These are phyloP conservation scores for Tetrao urogallus DNA, from an alignment of 2,113 vertebrate genomes.

Conservation along the genomic window DNA sequence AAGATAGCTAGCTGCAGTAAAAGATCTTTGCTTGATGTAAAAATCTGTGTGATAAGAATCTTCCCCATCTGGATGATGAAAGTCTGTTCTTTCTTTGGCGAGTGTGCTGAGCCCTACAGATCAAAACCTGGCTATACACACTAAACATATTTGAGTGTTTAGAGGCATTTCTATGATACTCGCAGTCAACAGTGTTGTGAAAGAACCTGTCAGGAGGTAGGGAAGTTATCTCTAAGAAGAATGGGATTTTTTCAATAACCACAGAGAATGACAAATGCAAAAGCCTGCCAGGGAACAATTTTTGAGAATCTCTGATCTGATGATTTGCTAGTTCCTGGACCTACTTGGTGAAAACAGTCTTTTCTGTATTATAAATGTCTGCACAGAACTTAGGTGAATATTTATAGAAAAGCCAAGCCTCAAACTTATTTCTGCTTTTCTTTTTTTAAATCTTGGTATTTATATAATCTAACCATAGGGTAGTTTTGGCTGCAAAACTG, in stretches of 20 bases:
- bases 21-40: background rate
- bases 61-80: background rate
- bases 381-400: background rate
- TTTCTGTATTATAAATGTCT: background rate
- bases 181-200: background rate
- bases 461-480: background rate
- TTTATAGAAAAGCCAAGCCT: conserved; percentile 25
- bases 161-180: background rate
- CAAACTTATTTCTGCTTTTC: background rate
- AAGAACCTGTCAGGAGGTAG: background rate
- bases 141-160: background rate
- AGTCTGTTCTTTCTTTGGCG: background rate
- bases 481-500: background rate
- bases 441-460: conserved; percentile 24
- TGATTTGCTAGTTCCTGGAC: background rate
- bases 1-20: background rate
- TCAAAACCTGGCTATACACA: background rate
- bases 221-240: background rate
- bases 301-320: background rate
- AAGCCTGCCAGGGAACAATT: background rate
- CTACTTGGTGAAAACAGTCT: background rate
- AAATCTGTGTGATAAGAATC: background rate
- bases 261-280: background rate
- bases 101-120: background rate
- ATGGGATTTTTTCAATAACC: background rate